These are phyloP conservation scores for Antheraea assamensis DNA, from an alignment of 2,888 invertebrate genomes.

Conservation along the genomic window DNA sequence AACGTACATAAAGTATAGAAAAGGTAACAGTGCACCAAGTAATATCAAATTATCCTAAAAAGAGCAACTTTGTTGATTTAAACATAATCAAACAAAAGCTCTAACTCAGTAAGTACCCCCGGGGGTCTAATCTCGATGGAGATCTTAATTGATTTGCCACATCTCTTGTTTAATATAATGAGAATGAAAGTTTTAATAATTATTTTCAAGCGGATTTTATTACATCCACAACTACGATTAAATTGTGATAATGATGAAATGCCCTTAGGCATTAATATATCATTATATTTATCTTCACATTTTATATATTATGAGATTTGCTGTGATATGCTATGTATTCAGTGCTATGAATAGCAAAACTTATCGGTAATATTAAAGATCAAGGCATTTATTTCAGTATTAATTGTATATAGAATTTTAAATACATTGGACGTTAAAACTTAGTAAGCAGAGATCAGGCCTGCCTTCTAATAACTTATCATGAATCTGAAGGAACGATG, in stretches of 20 bases:
- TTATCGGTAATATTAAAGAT: background rate
- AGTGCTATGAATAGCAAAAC: background rate
- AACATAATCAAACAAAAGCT: conserved; percentile 3
- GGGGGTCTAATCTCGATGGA: conserved; percentile 47
- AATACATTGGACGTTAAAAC: background rate
- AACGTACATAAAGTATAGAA: too few species aligned
- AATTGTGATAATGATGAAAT: conserved; percentile 1
- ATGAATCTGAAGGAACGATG: background rate
- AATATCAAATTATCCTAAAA: background rate
- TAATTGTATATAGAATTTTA: background rate
- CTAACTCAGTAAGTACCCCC: background rate
- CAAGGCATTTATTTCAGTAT: background rate
- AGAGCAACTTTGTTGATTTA: background rate
- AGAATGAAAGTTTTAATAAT: conserved; percentile 11
- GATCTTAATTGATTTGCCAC: conserved; percentile 58
- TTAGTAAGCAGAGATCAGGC: background rate
- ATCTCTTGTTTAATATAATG: conserved; percentile 13
- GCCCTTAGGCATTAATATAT: conserved; percentile 15
- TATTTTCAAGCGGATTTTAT: conserved; percentile 13
- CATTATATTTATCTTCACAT: conserved; percentile 1
- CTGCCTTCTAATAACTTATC: background rate
- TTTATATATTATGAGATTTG: background rate
- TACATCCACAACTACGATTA: conserved; percentile 12
- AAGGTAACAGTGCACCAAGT: background rate
- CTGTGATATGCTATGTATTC: background rate